phyloP scores from a whole-genome alignment of 1,140 invertebrate species.

The Atta texana region DNA sequence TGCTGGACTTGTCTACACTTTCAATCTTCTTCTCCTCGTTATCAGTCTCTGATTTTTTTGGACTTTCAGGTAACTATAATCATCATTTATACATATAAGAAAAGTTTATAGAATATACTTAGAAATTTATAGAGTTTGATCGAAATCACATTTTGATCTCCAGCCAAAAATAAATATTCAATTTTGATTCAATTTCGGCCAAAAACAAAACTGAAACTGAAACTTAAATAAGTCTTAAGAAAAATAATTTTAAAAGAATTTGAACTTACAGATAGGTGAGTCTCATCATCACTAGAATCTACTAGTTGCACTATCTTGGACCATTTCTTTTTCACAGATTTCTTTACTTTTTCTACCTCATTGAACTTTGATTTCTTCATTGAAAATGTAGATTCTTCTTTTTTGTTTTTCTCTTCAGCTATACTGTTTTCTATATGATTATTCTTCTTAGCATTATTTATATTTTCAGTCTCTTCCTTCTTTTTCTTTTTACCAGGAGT shows the following conservation, averaged over 20 bases:
- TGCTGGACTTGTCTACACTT: slow-evolving; percentile 33
- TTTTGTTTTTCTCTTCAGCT: not conserved
- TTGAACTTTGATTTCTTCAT: slow-evolving; percentile 23
- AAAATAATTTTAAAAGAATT: not conserved
- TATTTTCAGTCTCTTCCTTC: slow-evolving; percentile 29
- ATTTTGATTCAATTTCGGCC: too few relatives aligned
- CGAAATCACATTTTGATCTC: too few relatives aligned
- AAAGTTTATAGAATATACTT: not conserved
- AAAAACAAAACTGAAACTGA: too few relatives aligned
- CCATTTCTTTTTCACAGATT: slow-evolving; percentile 51
- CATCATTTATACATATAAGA: not conserved
- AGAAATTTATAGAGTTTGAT: not conserved
- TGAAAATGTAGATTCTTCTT: not conserved
- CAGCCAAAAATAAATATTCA: too few relatives aligned
- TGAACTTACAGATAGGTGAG: slow-evolving; percentile 73
- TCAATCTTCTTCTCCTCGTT: slow-evolving; percentile 23
- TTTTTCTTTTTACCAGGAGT: slow-evolving; percentile 28
- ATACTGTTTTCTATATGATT: not conserved
- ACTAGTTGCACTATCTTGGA: slow-evolving; percentile 71
- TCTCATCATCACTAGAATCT: slow-evolving; percentile 80
- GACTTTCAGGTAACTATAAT: slow-evolving; percentile 68
- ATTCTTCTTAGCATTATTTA: not conserved
- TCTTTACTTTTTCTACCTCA: not conserved
- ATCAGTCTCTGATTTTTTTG: slow-evolving; percentile 43
- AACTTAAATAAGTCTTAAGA: not conserved